Evolutionary conservation across 2,113 vertebrate species (phyloP), one percentile per base, ranked within the genome.

Genomic region (Anguilla rostrata): DNA sequence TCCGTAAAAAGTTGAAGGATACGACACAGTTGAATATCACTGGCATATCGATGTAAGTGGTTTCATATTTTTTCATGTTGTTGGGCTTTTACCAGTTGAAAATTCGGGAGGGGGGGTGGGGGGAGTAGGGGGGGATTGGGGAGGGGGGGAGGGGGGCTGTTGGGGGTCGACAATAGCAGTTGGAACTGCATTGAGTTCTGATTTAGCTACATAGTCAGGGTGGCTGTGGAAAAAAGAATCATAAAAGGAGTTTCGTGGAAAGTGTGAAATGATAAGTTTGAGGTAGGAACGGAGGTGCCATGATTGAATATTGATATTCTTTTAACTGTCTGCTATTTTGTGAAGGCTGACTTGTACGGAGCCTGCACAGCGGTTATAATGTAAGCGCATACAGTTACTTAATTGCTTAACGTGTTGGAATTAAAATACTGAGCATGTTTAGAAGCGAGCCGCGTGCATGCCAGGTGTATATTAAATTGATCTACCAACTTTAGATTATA

Each of bases 1-100:
- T 93, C 91, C 88, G 82, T 90, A 90, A 94, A 34, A 96, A 95
- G 92, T 94, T 95, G 90, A 88, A 84, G 90, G 88, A 92, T 90
- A 92, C 92, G 89, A 86, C 87, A 89, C 83, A 88, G 88, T 75
- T 87, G 89, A 90, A 88, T 91, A 88, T 85, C 89, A 82, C 84
- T 82, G 89, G 88, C 87, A 86, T 90, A 43, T 91, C 88, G 89
- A 89, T 90, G 94, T 95, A 93, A 95, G 94, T 94, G 91, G 85
- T 89, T 91, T 89, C 75, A 22, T 84, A 60, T 41, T 57, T 91
- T 34, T 85, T 63, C 43, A 84, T 86, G 86, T 82, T 84, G 79
- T 34, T 75, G 90, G 83, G 86, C 83, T 75, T 91, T 89, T 90
- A 81, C 85, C 85, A 86, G 39, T 39, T 88, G 60, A 53, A 83